A percentile compares a stretch with the other conserved stretches of the same genome.
These are phyloP conservation scores for Paratilapia polleni DNA, from an alignment of 2,113 vertebrate genomes.

Conservation along the genomic window DNA sequence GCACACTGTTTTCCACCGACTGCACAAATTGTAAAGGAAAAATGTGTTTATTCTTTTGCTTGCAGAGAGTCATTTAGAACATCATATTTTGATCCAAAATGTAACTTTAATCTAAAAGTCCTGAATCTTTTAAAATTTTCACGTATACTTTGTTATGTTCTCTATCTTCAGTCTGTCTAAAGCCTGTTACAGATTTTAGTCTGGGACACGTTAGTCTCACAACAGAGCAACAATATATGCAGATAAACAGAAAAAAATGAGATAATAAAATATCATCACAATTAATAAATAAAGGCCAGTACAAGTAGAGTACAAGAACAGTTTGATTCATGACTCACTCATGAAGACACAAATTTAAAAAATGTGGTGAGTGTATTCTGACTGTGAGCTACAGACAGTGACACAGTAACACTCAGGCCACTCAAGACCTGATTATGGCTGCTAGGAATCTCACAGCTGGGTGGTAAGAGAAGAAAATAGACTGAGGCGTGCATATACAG, in stretches of 20 bases:
- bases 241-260: not conserved
- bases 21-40: not conserved
- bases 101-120: not conserved
- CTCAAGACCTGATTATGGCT: conserved; percentile 20
- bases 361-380: not conserved
- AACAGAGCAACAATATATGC: not conserved
- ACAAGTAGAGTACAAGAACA: not conserved
- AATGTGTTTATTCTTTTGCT: not conserved
- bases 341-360: not conserved
- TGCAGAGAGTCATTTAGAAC: not conserved
- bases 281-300: not conserved
- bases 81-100: not conserved
- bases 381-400: conserved; percentile 28
- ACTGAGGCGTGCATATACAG: not conserved
- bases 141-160: not conserved
- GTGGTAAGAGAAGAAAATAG: conserved; percentile 31
- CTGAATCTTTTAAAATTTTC: not conserved
- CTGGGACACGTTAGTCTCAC: not conserved
- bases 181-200: not conserved
- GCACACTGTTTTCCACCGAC: not conserved
- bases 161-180: not conserved
- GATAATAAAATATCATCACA: not conserved
- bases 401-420: conserved; percentile 42
- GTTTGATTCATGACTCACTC: not conserved
- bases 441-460: conserved; percentile 64